Evolutionary conservation across 2,888 invertebrate species (phyloP), one percentile per base, ranked within the genome.

Genomic region (Aphrophora alni): DNA sequence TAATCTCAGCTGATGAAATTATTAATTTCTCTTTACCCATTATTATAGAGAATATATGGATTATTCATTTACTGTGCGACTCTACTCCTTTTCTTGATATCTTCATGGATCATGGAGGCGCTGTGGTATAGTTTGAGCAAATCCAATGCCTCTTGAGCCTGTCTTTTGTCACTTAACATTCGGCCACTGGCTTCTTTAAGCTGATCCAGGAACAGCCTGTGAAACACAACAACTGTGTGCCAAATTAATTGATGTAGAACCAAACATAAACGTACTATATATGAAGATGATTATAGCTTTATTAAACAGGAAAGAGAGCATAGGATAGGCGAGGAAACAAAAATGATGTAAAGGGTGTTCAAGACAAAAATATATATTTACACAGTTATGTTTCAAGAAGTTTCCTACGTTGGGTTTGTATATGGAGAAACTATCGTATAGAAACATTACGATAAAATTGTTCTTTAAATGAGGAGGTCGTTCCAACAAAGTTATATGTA

Each of bases 101-200:
- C 82, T 26, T 78, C 82, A 70, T 82, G 81, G 70, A 80, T 82
- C 26, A 83, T 80, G 8, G 84, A 84, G 21, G 84, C 80, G 84
- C 90, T 90, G 86, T 91, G 92, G 86, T 94, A 94, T 85, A 96
- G 89, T 89, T 95, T 94, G 87, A 96, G 89, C 87, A 96, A 90
- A 89, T 95, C 95, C 92, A 96, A 92, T 76, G 96, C 95, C 89
- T 96, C 95, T 89, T 95, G 94, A 74, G 95, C 95, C 89, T 95
- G 95, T 83, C 95, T 92, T 88, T 95, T 95, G 87, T 96, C 96
- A 86, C 93, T 92, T 85, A 95, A 89, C 88, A 93, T 92, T 87
- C 93, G 91, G 87, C 95, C 95, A 85, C 95, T 94, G 38, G 94
- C 95, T 89, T 96, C 95, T 88, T 96, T 95, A 83, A 95, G 90